These are phyloP conservation scores for Diplodus puntazzo DNA, from an alignment of 2,797 vertebrate species.

Conservation along the genomic window DNA sequence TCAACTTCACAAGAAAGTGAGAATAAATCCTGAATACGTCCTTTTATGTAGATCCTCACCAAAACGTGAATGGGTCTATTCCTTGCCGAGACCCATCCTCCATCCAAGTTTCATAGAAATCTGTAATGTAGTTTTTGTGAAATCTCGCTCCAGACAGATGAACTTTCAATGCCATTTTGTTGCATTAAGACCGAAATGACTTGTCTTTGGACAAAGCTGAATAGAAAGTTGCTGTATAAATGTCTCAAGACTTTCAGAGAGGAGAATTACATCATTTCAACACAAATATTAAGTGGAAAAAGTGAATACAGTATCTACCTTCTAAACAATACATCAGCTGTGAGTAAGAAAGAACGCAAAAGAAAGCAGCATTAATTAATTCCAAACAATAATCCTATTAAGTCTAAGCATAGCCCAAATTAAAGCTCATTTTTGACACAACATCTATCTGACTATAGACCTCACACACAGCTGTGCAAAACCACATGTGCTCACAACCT, in stretches of 20 bases:
- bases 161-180: background rate
- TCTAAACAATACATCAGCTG: background rate
- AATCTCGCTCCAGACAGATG: background rate
- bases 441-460: background rate
- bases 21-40: no score
- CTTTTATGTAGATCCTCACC: no score
- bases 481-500: constrained; percentile 21
- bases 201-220: background rate
- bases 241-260: background rate
- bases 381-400: background rate
- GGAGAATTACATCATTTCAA: background rate
- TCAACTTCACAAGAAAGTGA: no score
- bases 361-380: background rate
- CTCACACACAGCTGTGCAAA: constrained; percentile 26
- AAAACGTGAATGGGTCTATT: no score
- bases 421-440: no score
- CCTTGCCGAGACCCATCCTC: no score
- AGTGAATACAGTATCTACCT: background rate
- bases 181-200: background rate
- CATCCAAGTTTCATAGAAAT: no score
- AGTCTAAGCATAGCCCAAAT: no score
- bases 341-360: background rate
- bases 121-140: no score
- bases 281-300: background rate
- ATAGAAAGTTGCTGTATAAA: background rate